Conservation (phyloP, 1,140 invertebrate species). For the Lutraria rhynchaena region DNA sequence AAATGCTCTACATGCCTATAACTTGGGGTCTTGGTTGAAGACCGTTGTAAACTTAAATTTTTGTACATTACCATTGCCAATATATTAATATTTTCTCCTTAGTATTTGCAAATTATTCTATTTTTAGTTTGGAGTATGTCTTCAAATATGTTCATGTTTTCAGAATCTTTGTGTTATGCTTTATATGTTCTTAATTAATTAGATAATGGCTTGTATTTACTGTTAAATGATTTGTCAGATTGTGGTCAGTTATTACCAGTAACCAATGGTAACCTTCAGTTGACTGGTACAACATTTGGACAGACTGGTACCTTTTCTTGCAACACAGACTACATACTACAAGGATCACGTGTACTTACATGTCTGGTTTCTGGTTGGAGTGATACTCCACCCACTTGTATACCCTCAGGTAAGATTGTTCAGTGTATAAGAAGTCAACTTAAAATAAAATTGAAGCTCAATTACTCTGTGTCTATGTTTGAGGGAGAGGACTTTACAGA, state of each 20-base stretch:
- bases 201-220: not conserved
- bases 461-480: no score
- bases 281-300: slow-evolving; percentile 24
- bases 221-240: slow-evolving; percentile 16
- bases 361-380: slow-evolving; percentile 27
- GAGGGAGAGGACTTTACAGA: no score
- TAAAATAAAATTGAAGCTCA: no score
- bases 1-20: no score
- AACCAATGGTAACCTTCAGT: slow-evolving; percentile 12
- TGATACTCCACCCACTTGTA: slow-evolving; percentile 14
- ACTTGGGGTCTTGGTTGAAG: no score
- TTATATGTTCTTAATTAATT: not conserved
- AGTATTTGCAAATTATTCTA: not conserved
- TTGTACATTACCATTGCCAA: no score
- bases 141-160: not conserved
- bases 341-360: slow-evolving; percentile 1
- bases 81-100: no score
- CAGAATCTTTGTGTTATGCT: not conserved
- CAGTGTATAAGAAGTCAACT: no score
- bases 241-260: slow-evolving; percentile 18
- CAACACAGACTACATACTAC: slow-evolving; percentile 29
- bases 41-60: no score
- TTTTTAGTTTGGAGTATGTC: not conserved
- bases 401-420: slow-evolving; percentile 9
- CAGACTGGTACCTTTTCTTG: slow-evolving; percentile 25